These are phyloP conservation scores for Arremon brunneinucha DNA, from an alignment of 2,797 vertebrate genomes.

Conservation along the genomic window DNA sequence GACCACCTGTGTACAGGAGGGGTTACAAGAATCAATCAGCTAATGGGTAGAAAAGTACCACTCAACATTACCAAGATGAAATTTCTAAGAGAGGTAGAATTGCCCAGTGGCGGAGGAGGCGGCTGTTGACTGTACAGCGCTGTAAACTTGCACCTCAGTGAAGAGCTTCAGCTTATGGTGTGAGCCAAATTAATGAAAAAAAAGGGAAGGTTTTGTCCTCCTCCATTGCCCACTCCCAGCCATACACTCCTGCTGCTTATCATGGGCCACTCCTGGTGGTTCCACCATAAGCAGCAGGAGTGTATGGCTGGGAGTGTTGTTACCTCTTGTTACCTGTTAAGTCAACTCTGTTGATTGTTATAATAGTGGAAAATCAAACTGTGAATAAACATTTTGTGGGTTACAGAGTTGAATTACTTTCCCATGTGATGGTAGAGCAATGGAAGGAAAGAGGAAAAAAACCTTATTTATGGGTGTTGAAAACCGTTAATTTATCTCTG, in stretches of 20 bases:
- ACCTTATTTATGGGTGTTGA: neutral
- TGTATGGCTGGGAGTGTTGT: no score
- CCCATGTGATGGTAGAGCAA: neutral
- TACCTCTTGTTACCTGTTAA: neutral
- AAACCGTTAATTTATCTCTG: neutral
- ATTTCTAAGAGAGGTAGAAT: neutral
- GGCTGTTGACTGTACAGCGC: neutral
- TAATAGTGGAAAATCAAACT: neutral
- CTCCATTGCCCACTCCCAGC: neutral
- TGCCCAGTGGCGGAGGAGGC: neutral
- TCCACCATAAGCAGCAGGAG: no score
- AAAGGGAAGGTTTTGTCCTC: neutral
- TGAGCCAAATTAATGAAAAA: neutral
- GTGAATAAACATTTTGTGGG: neutral
- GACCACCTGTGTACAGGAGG: neutral
- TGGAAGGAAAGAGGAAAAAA: neutral
- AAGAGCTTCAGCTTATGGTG: neutral
- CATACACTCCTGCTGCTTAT: neutral
- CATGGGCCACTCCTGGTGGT: neutral
- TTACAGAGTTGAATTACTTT: neutral
- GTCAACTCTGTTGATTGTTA: neutral
- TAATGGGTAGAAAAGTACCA: neutral
- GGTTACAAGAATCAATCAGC: neutral
- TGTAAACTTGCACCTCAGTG: rapidly evolving
- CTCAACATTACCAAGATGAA: neutral